These are phyloP conservation scores for Microtus montanus DNA, from an alignment of 2,113 vertebrate species.

Conservation along the genomic window DNA sequence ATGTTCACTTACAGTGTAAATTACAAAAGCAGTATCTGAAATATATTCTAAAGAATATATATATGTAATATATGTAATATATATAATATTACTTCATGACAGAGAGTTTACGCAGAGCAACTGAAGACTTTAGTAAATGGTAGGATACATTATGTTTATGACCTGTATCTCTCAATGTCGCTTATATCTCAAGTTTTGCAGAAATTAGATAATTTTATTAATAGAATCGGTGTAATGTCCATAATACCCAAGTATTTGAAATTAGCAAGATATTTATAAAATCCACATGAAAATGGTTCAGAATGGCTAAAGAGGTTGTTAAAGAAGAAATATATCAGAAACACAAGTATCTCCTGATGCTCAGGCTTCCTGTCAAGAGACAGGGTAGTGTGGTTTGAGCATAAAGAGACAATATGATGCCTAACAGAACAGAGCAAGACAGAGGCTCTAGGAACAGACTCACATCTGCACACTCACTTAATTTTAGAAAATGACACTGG, in stretches of 20 bases:
- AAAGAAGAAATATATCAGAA: constrained; percentile 13
- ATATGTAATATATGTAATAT: constrained; percentile 24
- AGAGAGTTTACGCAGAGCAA: background rate
- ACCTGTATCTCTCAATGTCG: background rate
- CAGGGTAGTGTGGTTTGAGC: background rate
- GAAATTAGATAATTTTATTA: background rate
- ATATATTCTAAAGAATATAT: background rate
- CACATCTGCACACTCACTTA: background rate
- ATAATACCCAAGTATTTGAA: background rate
- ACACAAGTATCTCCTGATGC: background rate
- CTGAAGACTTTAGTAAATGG: background rate
- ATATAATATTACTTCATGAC: background rate
- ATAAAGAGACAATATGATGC: background rate
- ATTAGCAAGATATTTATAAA: constrained; percentile 12
- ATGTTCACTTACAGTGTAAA: background rate
- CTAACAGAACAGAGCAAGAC: background rate
- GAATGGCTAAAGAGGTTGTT: background rate
- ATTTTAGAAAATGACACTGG: constrained; percentile 8
- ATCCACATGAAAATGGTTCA: background rate
- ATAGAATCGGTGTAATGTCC: background rate
- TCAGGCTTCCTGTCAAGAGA: background rate
- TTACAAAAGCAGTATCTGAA: constrained; percentile 8
- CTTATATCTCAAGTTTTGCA: background rate
- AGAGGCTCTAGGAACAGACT: background rate
- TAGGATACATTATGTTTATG: background rate